Evolutionary conservation across 2,888 invertebrate genomes (phyloP), one percentile per base, ranked within the genome.

Genomic region (Sarcophaga subvicina): DNA sequence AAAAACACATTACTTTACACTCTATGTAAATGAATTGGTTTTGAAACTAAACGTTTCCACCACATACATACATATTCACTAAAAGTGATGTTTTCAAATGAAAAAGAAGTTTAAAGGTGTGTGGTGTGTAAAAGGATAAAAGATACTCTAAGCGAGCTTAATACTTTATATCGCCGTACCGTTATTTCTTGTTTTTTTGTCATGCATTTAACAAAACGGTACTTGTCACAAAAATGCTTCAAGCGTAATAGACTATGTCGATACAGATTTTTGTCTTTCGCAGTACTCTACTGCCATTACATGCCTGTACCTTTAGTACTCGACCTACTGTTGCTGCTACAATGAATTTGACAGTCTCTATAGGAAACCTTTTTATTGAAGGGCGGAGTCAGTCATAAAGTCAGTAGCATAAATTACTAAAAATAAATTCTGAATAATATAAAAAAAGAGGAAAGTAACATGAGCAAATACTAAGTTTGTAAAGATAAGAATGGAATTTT

Each of bases 171-270:
- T 25, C 10, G 4, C 1, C n/a, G n/a, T 62, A 0, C 20, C n/a
- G 10, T 69, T 49, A 20, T 64, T 71, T 5, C 22, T 62, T 14
- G 49, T 27, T 75, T 75, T 64, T 71, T 73, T 64, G 22, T 22
- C 1, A 22, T 22, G 0, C 14, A 49, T 75, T 83, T 54, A 49
- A 79, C 45, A 80, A 75, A 64, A 80, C 47, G 70, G 83, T 45
- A 80, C 79, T 84, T 84, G 79, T 84, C n/a, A 80, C 60, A 79
- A 84, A 84, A 84, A 75, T 70, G 79, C 83, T 84, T 84, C 75
- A 84, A 75, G 70, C 59, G 70, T 62, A 70, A 80, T 70, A 80
- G 60, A 64, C 75, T 75, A 70, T 79, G 73, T 1, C 27, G 47
- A 75, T 69, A 25, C 62, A 5, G 20, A 10, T 67, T 45, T 66